Evolutionary conservation across 2,797 vertebrate species (phyloP).

Genomic region (Pitangus sulphuratus): DNA sequence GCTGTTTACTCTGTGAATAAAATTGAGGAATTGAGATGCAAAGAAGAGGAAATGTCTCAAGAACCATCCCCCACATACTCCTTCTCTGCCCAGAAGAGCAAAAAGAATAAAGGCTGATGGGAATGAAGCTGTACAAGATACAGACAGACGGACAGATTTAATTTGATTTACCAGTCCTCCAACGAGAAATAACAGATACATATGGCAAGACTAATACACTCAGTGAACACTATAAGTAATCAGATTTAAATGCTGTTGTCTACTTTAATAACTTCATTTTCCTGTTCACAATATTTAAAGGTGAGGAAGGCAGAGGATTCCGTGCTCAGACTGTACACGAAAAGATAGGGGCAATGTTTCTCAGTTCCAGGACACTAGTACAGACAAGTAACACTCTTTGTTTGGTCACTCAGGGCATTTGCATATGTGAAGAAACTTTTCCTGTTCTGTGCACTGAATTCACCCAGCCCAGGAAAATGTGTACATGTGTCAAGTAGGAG

Average conservation of each 20-base stretch:
- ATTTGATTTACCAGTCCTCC: not conserved
- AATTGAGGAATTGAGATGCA: slow-evolving; percentile 54
- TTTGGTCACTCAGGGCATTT: not conserved
- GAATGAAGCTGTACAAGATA: not conserved
- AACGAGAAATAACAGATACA: not conserved
- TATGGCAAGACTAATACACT: not conserved
- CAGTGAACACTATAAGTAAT: not conserved
- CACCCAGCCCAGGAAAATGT: not conserved
- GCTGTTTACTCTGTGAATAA: not conserved
- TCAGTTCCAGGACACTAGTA: not conserved
- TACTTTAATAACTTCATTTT: not conserved
- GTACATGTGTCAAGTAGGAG: not conserved
- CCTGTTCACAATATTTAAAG: not conserved
- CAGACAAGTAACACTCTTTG: not conserved
- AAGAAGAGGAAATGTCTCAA: slow-evolving; percentile 42
- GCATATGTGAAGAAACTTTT: not conserved
- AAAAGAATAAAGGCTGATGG: not conserved
- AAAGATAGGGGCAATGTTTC: not conserved
- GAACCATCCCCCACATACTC: not conserved
- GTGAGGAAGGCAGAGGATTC: not conserved
- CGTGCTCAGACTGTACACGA: not conserved
- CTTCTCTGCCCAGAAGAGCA: not conserved
- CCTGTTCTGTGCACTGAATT: not conserved
- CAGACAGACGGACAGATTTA: not conserved
- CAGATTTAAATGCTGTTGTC: not conserved